phyloP scores from a whole-genome alignment of 2,888 invertebrate species.

The Lutraria lutraria region DNA sequence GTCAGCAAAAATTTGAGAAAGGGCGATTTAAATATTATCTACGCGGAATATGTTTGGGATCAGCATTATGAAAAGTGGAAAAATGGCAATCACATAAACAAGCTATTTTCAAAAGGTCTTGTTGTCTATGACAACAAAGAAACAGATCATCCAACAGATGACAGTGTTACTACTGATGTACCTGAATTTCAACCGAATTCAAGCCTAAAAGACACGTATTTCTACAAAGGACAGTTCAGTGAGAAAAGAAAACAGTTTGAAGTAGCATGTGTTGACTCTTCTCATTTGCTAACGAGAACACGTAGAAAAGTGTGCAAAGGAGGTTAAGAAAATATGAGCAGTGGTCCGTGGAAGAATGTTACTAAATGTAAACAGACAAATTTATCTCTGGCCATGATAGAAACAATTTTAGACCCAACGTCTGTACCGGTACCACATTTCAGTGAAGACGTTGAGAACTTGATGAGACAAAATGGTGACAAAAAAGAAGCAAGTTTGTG shows the following conservation, averaged over 20 bases:
- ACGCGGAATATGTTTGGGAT: constrained; percentile 52
- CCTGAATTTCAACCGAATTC: too few species aligned
- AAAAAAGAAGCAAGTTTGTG: constrained; percentile 35
- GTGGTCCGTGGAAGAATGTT: constrained; percentile 18
- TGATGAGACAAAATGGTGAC: constrained; percentile 33
- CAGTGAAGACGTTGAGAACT: constrained; percentile 37
- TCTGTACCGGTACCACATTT: constrained; percentile 40
- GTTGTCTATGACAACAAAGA: too few species aligned
- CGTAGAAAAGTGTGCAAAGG: constrained; percentile 31
- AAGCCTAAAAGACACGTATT: not conserved
- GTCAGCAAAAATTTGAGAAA: too few species aligned
- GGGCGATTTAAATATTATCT: constrained; percentile 49
- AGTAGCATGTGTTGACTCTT: constrained; percentile 30
- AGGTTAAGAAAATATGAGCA: constrained; percentile 25
- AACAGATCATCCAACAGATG: too few species aligned
- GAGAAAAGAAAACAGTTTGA: constrained; percentile 14
- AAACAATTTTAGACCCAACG: constrained; percentile 35
- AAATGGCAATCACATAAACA: not conserved
- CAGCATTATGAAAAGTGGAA: constrained; percentile 24
- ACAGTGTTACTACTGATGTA: too few species aligned
- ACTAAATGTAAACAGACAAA: constrained; percentile 27
- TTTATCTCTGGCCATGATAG: constrained; percentile 41
- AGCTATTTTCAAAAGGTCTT: not conserved
- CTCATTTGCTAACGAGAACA: constrained; percentile 36
- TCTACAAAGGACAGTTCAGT: constrained; percentile 13